A percentile compares a stretch with the other conserved stretches of the same genome.
Evolutionary conservation across 2,888 invertebrate species (phyloP).

Genomic region (Prionchulus punctatus): DNA sequence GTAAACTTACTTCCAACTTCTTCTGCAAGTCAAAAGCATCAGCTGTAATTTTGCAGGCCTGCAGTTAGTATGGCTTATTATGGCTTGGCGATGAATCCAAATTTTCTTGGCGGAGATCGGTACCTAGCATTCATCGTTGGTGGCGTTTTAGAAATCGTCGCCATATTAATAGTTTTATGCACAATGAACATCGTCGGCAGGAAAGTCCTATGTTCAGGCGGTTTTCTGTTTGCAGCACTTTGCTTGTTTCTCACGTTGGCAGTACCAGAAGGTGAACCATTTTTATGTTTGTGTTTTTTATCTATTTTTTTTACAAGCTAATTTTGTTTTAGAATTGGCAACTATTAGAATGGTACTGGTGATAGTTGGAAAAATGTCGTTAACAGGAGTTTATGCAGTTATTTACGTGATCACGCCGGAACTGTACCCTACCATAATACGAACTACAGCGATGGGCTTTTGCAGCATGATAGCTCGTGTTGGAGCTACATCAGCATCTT

Average conservation of each 20-base stretch:
- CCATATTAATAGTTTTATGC: conserved; percentile 28
- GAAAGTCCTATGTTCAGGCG: conserved; percentile 22
- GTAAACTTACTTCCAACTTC: no score
- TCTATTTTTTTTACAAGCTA: neutral
- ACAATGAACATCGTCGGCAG: conserved; percentile 32
- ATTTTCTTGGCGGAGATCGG: conserved; percentile 59
- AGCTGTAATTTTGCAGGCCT: no score
- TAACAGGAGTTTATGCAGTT: conserved; percentile 64
- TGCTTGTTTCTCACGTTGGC: conserved; percentile 24
- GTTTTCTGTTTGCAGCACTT: conserved; percentile 22
- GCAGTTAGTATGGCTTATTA: conserved; percentile 72
- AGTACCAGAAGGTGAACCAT: conserved; percentile 14
- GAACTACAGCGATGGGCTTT: conserved; percentile 68
- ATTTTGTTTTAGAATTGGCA: neutral
- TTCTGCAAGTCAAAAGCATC: no score
- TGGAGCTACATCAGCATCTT: conserved; percentile 69
- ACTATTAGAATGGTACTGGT: conserved; percentile 40
- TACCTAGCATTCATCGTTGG: conserved; percentile 69
- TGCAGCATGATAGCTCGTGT: conserved; percentile 67
- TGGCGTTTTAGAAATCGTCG: conserved; percentile 41
- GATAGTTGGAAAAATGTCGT: conserved; percentile 58
- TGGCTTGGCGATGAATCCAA: conserved; percentile 68
- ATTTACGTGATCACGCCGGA: conserved; percentile 74
- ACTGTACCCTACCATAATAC: conserved; percentile 68
- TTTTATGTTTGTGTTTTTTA: neutral